Evolutionary conservation across 2,113 vertebrate species (phyloP).

Genomic region (Cinclus cinclus): DNA sequence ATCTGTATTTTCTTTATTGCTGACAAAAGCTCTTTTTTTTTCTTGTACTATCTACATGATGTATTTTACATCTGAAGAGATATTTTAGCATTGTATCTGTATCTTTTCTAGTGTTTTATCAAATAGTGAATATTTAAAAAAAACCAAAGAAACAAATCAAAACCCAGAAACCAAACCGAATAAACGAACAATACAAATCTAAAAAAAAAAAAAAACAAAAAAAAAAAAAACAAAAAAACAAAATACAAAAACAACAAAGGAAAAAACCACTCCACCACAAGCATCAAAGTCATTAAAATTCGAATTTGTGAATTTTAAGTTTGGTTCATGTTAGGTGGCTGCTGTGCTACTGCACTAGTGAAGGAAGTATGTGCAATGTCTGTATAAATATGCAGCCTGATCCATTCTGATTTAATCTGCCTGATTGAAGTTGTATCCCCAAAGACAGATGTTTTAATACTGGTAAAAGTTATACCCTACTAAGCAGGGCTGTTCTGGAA

Average conservation of each 20-base stretch:
- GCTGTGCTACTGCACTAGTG: not conserved
- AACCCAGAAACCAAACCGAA: no score
- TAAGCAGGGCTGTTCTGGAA: not conserved
- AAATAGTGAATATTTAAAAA: not conserved
- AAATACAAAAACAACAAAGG: no score
- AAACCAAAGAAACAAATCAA: not conserved
- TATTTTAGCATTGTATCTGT: not conserved
- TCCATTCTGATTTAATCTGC: not conserved
- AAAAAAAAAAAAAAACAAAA: not conserved
- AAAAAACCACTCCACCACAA: not conserved
- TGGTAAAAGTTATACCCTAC: not conserved
- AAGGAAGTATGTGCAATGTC: not conserved
- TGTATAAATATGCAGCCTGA: not conserved
- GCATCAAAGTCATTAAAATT: not conserved
- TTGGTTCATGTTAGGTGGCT: not conserved
- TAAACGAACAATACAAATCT: no score
- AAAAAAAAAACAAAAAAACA: not conserved
- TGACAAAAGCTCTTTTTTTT: constrained; percentile 5
- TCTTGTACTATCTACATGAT: not conserved
- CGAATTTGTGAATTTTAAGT: not conserved
- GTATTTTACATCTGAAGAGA: not conserved
- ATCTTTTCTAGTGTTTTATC: not conserved
- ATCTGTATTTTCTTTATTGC: constrained; percentile 74
- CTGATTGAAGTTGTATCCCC: not conserved
- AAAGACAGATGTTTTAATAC: not conserved